Percentiles rank a stretch among this genome's conserved stretches.
These are phyloP conservation scores for Ptychadena robeensis DNA, from an alignment of 2,797 vertebrate genomes.

Conservation along the genomic window DNA sequence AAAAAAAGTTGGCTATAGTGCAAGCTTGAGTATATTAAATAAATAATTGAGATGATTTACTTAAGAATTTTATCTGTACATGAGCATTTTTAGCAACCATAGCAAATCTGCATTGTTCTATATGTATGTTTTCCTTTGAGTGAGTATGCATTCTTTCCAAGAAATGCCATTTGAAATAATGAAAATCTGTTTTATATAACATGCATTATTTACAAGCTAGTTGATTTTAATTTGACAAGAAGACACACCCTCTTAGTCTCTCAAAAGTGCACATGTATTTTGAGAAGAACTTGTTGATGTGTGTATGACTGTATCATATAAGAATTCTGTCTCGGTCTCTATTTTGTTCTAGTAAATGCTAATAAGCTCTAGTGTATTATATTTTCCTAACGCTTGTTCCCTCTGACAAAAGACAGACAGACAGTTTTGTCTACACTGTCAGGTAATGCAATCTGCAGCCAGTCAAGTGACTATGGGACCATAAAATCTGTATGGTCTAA, in stretches of 20 bases:
- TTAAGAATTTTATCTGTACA: too few relatives aligned
- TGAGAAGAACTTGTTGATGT: slow-evolving; percentile 5
- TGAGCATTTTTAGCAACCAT: too few relatives aligned
- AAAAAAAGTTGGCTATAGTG: too few relatives aligned
- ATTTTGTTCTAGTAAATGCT: slow-evolving; percentile 29
- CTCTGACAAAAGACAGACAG: slow-evolving; percentile 33
- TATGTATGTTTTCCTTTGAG: too few relatives aligned
- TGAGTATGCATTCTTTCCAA: too few relatives aligned
- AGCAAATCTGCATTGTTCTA: too few relatives aligned
- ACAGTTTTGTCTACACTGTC: slow-evolving; percentile 45
- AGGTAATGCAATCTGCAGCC: slow-evolving; percentile 54
- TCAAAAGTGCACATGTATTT: background rate
- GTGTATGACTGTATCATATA: slow-evolving; percentile 40
- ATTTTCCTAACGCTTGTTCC: slow-evolving; percentile 34
- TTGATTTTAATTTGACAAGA: background rate
- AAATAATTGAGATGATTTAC: too few relatives aligned
- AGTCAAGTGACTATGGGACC: slow-evolving; percentile 40
- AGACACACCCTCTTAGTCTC: background rate
- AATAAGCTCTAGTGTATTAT: slow-evolving; percentile 44
- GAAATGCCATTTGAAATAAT: too few relatives aligned
- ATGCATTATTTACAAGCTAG: too few relatives aligned
- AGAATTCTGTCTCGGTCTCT: slow-evolving; percentile 36
- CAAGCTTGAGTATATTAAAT: too few relatives aligned
- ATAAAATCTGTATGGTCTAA: slow-evolving; percentile 46
- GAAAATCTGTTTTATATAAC: too few relatives aligned